Conservation (phyloP, 2,113 vertebrate species). For the Mohoua ochrocephala region DNA sequence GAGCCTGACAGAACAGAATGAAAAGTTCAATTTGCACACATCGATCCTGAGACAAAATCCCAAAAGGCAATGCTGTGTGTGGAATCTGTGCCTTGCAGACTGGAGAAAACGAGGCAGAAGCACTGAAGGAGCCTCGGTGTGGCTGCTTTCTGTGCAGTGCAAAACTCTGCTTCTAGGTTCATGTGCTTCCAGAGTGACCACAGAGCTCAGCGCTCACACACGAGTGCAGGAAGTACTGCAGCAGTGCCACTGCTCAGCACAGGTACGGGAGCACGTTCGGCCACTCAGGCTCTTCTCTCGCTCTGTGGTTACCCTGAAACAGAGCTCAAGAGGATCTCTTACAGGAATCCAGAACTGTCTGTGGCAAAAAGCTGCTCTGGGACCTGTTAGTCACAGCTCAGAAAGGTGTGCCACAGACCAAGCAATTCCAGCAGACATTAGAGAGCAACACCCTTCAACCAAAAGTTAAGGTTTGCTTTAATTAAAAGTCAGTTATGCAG, state of each 20-base stretch:
- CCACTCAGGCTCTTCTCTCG: not conserved
- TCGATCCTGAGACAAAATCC: not conserved
- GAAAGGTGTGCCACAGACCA: not conserved
- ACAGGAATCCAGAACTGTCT: not conserved
- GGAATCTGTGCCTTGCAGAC: not conserved
- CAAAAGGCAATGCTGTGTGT: not conserved
- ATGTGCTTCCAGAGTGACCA: not conserved
- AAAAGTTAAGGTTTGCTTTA: not conserved
- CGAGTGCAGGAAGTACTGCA: not conserved
- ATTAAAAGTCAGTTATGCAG: not conserved
- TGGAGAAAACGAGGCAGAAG: not conserved
- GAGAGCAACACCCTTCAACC: not conserved
- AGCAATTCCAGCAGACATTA: not conserved
- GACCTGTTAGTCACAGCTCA: not conserved
- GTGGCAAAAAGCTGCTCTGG: not conserved
- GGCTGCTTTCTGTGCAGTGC: not conserved
- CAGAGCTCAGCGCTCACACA: not conserved
- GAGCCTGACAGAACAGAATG: not conserved
- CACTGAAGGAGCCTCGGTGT: not conserved
- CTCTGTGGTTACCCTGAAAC: not conserved
- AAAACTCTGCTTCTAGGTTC: not conserved
- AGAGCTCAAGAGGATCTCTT: not conserved
- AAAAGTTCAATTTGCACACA: not conserved
- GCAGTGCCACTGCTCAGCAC: not conserved
- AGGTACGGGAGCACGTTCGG: not conserved